These are phyloP conservation scores for Athalia circularis DNA, from an alignment of 2,888 invertebrate species.

Conservation along the genomic window DNA sequence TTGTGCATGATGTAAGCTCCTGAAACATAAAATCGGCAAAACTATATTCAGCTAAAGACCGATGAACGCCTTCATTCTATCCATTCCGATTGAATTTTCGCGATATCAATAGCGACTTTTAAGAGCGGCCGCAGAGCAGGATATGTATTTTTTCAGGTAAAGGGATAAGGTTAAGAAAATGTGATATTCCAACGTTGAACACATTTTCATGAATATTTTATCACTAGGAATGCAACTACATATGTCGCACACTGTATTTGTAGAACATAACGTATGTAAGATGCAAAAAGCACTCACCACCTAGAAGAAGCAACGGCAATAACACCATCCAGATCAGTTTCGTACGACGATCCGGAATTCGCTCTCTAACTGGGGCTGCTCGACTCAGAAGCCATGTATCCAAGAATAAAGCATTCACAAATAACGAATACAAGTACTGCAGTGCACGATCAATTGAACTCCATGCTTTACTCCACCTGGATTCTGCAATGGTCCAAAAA, in stretches of 20 bases:
- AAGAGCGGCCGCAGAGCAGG: no score
- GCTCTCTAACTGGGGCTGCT: slow-evolving; percentile 58
- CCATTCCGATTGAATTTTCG: neutral
- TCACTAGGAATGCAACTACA: slow-evolving; percentile 63
- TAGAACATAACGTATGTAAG: neutral
- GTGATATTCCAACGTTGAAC: no score
- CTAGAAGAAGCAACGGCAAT: slow-evolving; percentile 76
- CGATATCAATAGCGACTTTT: neutral
- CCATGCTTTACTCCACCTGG: slow-evolving; percentile 62
- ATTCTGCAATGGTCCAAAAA: slow-evolving; percentile 56
- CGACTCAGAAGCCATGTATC: slow-evolving; percentile 70
- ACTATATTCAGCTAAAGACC: slow-evolving; percentile 8
- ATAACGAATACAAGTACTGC: slow-evolving; percentile 64
- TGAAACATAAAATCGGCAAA: slow-evolving; percentile 69
- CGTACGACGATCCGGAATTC: slow-evolving; percentile 58
- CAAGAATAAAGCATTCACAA: slow-evolving; percentile 64
- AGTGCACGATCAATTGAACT: slow-evolving; percentile 55
- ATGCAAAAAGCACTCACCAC: slow-evolving; percentile 75
- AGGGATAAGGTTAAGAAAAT: no score
- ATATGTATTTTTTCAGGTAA: no score
- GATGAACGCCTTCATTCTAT: neutral
- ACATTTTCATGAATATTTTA: no score
- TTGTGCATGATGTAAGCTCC: slow-evolving; percentile 70
- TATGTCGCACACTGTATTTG: slow-evolving; percentile 66
- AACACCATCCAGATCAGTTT: slow-evolving; percentile 73